A percentile compares a stretch with the other conserved stretches of the same genome.
Evolutionary conservation across 2,888 invertebrate species (phyloP).

Genomic region (Metellina segmentata): DNA sequence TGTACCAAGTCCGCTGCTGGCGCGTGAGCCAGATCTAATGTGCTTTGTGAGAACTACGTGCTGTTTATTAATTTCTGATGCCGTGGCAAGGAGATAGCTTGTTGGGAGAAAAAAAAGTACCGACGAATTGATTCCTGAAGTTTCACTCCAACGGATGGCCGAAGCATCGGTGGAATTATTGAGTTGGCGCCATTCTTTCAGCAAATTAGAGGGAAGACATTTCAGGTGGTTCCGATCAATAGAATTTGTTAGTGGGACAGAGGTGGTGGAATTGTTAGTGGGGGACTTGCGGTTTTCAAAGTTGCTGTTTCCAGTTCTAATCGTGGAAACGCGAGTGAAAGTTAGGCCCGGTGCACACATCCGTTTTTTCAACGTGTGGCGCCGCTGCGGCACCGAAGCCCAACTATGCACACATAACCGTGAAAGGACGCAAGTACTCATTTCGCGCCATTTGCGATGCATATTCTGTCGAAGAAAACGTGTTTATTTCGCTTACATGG

Average conservation of each 20-base stretch:
- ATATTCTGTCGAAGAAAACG: too few species aligned
- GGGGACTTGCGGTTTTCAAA: neutral
- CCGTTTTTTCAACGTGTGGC: too few species aligned
- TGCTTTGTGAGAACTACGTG: constrained; percentile 48
- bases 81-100: neutral
- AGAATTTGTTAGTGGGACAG: neutral
- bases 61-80: constrained; percentile 67
- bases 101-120: neutral
- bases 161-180: neutral
- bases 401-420: too few species aligned
- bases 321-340: too few species aligned
- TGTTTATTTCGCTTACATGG: too few species aligned
- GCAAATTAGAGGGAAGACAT: neutral
- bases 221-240: too few species aligned
- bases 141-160: neutral
- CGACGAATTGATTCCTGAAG: constrained; percentile 21
- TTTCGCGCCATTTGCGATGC: too few species aligned
- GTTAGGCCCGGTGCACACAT: too few species aligned
- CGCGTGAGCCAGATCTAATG: constrained; percentile 47
- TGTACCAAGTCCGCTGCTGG: neutral
- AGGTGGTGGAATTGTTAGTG: neutral
- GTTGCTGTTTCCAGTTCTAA: neutral
- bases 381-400: too few species aligned
- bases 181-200: neutral
- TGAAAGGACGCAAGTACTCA: too few species aligned